Evolutionary conservation across 2,113 vertebrate species (phyloP).

Genomic region (Chaenogobius annularis): DNA sequence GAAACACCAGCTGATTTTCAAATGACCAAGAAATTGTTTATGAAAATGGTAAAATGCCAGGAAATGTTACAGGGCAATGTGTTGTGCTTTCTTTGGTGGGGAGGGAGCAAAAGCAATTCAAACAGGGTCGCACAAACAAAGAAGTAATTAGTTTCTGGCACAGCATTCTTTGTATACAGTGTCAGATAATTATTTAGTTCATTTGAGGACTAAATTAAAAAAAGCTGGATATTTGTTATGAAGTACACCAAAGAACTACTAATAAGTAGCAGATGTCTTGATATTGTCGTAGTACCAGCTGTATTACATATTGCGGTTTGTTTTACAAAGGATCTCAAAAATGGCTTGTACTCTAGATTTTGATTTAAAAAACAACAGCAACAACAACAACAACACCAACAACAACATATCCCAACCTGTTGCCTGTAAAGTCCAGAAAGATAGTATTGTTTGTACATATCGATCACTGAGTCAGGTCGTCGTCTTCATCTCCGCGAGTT

Average conservation of each 20-base stretch:
- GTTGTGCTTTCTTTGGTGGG: background rate
- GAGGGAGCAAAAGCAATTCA: conserved; percentile 1
- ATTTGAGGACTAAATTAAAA: conserved; percentile 13
- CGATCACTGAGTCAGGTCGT: too few species aligned
- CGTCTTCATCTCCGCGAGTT: too few species aligned
- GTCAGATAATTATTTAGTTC: conserved; percentile 9
- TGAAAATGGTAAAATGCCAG: conserved; percentile 1
- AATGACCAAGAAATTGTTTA: conserved; percentile 10
- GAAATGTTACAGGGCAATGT: background rate
- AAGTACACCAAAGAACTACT: background rate
- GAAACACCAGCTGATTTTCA: background rate
- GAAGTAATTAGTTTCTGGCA: conserved; percentile 6
- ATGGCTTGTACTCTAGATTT: too few species aligned
- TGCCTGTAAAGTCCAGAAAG: too few species aligned
- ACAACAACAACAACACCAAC: too few species aligned
- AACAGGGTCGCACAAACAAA: conserved; percentile 38
- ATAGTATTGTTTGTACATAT: too few species aligned
- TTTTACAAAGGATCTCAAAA: too few species aligned
- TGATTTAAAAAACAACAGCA: too few species aligned
- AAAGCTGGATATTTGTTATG: background rate
- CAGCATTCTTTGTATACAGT: background rate
- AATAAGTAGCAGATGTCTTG: background rate
- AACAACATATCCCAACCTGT: too few species aligned
- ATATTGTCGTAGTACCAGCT: too few species aligned
- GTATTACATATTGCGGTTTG: too few species aligned